Conservation (phyloP, 1,140 invertebrate species). For the Diorhabda elongata region DNA sequence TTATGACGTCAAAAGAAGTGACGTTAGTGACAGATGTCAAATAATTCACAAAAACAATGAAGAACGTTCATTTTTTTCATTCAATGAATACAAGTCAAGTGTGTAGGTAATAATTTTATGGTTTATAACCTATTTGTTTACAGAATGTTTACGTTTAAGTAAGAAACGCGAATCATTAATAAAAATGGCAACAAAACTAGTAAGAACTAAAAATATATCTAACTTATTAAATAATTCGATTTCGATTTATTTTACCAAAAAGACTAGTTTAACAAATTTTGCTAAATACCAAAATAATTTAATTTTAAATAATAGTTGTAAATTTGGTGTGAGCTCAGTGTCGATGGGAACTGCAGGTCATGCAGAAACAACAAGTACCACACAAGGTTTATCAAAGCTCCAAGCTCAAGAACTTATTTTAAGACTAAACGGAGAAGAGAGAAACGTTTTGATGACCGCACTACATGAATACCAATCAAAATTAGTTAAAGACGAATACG, state of each 20-base stretch:
- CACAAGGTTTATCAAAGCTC: constrained; percentile 57
- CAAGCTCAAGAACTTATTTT: constrained; percentile 66
- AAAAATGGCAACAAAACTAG: constrained; percentile 24
- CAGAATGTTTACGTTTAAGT: neutral
- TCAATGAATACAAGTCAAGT: neutral
- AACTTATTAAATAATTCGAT: constrained; percentile 25
- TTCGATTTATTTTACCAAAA: constrained; percentile 12
- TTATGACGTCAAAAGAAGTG: too few species aligned
- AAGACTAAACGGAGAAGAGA: constrained; percentile 63
- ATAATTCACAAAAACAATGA: too few species aligned
- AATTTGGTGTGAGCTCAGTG: constrained; percentile 26
- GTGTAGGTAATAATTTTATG: neutral
- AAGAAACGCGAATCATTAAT: neutral
- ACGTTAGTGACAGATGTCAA: too few species aligned
- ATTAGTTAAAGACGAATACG: constrained; percentile 65
- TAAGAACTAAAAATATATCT: constrained; percentile 17
- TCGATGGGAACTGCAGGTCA: constrained; percentile 38
- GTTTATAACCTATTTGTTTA: constrained; percentile 10
- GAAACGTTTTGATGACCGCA: constrained; percentile 58
- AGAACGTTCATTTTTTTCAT: neutral
- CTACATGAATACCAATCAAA: constrained; percentile 68
- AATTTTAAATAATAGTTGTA: constrained; percentile 20
- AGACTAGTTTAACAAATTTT: constrained; percentile 29
- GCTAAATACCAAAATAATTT: constrained; percentile 12
- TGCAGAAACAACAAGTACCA: constrained; percentile 44